Evolutionary conservation across 2,888 invertebrate species (phyloP).

Genomic region (Tetramorium bicarinatum): DNA sequence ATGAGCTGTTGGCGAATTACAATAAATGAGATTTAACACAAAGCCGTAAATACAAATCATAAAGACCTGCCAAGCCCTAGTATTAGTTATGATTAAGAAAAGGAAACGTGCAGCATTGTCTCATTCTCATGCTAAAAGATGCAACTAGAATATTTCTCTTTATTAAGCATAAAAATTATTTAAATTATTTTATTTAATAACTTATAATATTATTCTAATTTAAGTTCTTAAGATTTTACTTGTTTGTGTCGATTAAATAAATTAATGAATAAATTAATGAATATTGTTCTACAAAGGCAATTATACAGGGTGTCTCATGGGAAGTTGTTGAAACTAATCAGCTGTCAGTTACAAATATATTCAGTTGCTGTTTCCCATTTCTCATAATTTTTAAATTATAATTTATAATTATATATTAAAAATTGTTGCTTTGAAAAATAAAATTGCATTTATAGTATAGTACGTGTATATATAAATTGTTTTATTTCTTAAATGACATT

Average conservation of each 20-base stretch:
- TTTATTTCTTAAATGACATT: neutral
- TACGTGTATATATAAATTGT: constrained; percentile 6
- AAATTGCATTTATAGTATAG: neutral
- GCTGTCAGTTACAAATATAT: too few species aligned
- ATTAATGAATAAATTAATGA: neutral
- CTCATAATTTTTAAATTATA: neutral
- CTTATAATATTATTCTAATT: neutral
- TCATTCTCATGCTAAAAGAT: neutral
- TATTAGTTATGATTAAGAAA: neutral
- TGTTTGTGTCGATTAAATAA: neutral
- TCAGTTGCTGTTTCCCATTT: neutral
- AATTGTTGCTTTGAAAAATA: neutral
- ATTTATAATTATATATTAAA: neutral
- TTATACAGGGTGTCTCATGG: too few species aligned
- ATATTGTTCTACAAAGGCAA: too few species aligned
- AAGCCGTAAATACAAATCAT: constrained; percentile 28
- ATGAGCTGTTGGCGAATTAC: constrained; percentile 64
- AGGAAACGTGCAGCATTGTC: neutral
- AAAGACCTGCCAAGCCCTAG: constrained; percentile 4
- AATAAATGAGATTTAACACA: constrained; percentile 59
- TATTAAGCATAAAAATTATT: neutral
- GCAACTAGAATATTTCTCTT: neutral
- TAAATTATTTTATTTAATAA: neutral
- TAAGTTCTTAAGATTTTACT: neutral
- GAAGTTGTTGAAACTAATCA: too few species aligned